phyloP scores from a whole-genome alignment of 1,140 invertebrate genomes.

The Subanguina moxae region DNA sequence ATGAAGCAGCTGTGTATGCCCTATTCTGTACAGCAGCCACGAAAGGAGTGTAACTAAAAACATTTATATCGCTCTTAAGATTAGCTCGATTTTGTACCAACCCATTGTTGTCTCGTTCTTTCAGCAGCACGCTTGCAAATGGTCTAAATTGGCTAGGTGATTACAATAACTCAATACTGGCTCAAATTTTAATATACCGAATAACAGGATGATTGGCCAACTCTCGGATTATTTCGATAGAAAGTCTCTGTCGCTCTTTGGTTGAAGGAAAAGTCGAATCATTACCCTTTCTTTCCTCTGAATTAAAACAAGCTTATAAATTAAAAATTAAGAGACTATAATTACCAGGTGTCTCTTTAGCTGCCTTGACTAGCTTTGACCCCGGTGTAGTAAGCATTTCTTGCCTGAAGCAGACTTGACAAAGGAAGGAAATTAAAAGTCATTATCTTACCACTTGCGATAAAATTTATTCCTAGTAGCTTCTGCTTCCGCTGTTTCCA shows the following conservation, averaged over 20 bases:
- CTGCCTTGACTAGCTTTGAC: slow-evolving; percentile 10
- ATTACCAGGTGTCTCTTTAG: slow-evolving; percentile 1
- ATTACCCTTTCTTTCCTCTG: neutral
- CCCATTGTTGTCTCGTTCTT: slow-evolving; percentile 80
- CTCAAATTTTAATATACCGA: slow-evolving; percentile 61
- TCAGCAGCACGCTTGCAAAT: slow-evolving; percentile 71
- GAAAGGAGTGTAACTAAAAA: slow-evolving; percentile 75
- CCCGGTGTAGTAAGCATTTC: slow-evolving; percentile 31
- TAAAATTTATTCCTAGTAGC: slow-evolving; percentile 31
- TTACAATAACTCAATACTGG: too few species aligned
- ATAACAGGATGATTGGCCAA: slow-evolving; percentile 76
- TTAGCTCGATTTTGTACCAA: neutral
- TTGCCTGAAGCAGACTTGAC: slow-evolving; percentile 6
- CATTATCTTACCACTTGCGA: slow-evolving; percentile 25
- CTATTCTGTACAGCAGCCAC: slow-evolving; percentile 89
- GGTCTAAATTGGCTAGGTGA: slow-evolving; percentile 58
- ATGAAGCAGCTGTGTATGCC: slow-evolving; percentile 79
- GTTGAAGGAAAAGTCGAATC: neutral
- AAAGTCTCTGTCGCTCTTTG: slow-evolving; percentile 75
- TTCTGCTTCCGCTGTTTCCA: slow-evolving; percentile 43
- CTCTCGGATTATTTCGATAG: slow-evolving; percentile 75
- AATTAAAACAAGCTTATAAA: neutral
- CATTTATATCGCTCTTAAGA: neutral
- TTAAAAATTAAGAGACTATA: neutral
- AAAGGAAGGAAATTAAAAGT: too few species aligned